A percentile compares a stretch with the other conserved stretches of the same genome.
Evolutionary conservation across 2,113 vertebrate species (phyloP).

Genomic region (Isichthys henryi): DNA sequence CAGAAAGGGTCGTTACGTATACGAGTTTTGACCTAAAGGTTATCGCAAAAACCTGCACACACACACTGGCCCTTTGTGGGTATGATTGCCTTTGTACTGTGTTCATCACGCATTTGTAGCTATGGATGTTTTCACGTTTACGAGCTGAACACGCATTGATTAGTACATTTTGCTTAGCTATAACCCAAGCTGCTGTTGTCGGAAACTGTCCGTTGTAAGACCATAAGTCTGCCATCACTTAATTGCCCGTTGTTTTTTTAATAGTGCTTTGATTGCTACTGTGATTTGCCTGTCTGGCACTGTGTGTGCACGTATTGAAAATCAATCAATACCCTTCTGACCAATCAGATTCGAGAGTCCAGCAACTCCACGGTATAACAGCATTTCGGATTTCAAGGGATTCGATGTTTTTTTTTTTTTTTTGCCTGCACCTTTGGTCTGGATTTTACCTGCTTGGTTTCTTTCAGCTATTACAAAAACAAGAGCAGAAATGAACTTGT

Average conservation of each 20-base stretch:
- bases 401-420: background rate
- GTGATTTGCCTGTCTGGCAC: background rate
- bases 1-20: background rate
- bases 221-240: background rate
- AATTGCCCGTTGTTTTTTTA: background rate
- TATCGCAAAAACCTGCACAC: background rate
- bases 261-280: background rate
- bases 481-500: background rate
- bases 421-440: background rate
- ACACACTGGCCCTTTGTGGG: background rate
- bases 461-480: background rate
- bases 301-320: background rate
- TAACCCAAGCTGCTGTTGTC: background rate
- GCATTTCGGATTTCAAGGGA: background rate
- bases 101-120: background rate
- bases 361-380: background rate
- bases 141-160: background rate
- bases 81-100: background rate
- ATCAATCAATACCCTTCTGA: background rate
- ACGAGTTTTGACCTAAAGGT: background rate
- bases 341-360: background rate
- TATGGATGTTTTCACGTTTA: background rate
- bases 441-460: background rate
- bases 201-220: background rate
- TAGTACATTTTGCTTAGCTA: background rate